Conservation (phyloP, 2,888 invertebrate genomes). For the Cinara cedri region DNA sequence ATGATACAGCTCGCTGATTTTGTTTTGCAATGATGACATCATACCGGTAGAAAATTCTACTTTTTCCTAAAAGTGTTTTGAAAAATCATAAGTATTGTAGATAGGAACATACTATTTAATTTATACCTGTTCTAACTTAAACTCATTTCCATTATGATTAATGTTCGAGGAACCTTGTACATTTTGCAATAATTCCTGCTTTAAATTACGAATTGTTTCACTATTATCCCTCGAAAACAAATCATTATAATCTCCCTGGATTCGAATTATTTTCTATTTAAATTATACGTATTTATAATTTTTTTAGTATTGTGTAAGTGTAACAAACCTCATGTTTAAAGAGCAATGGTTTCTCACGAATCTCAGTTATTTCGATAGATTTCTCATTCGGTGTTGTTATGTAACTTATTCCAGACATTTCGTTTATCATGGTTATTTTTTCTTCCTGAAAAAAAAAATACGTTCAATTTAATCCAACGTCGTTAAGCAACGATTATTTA, state of each 20-base stretch:
- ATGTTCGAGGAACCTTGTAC: background rate
- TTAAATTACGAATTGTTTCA: background rate
- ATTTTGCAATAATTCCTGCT: conserved; percentile 1
- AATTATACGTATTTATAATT: background rate
- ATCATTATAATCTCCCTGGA: background rate
- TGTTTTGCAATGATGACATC: background rate
- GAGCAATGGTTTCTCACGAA: background rate
- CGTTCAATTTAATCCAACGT: too few species aligned
- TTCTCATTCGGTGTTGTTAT: background rate
- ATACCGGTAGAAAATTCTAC: background rate
- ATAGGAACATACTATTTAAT: background rate
- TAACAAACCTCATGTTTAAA: conserved; percentile 2
- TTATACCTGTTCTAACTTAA: background rate
- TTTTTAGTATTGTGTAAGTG: background rate
- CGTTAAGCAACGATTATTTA: too few species aligned
- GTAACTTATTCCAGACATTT: conserved; percentile 3
- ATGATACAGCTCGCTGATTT: background rate
- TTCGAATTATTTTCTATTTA: background rate
- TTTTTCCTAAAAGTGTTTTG: background rate
- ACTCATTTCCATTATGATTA: background rate
- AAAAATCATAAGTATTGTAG: background rate
- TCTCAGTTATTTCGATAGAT: background rate
- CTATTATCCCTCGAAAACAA: background rate
- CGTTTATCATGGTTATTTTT: conserved; percentile 7
- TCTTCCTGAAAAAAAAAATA: conserved; percentile 24